Evolutionary conservation across 1,140 invertebrate genomes (phyloP).

Genomic region (Trissolcus basalis): DNA sequence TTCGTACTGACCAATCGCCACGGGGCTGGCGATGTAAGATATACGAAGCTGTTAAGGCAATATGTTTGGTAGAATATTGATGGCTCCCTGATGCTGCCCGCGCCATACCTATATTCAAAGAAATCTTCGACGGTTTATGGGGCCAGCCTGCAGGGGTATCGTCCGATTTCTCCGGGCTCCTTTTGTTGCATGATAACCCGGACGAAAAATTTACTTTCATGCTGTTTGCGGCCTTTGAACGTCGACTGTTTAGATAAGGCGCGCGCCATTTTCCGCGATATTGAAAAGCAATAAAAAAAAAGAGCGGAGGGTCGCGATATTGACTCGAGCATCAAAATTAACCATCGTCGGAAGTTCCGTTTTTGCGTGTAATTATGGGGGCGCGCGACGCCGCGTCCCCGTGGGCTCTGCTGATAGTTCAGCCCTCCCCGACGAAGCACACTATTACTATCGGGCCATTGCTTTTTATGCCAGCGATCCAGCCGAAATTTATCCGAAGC

Average conservation of each 20-base stretch:
- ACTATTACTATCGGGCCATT: conserved; percentile 69
- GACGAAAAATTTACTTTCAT: conserved; percentile 40
- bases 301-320: conserved; percentile 4
- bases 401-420: conserved; percentile 52
- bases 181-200: conserved; percentile 52
- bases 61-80: conserved; percentile 70
- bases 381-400: conserved; percentile 34
- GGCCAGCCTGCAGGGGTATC: conserved; percentile 40
- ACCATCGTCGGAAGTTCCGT: conserved; percentile 8
- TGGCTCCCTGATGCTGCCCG: conserved; percentile 63
- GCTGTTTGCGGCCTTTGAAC: conserved; percentile 28
- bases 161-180: conserved; percentile 46
- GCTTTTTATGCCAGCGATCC: conserved; percentile 68
- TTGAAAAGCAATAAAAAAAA: conserved; percentile 44
- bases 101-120: conserved; percentile 59
- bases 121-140: conserved; percentile 47
- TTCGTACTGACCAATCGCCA: conserved; percentile 52
- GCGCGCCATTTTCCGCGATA: conserved; percentile 23
- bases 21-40: conserved; percentile 52
- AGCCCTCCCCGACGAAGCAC: conserved; percentile 32
- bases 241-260: conserved; percentile 46
- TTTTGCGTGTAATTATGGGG: conserved; percentile 48
- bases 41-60: conserved; percentile 61
- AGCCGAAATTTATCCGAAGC: conserved; percentile 64
- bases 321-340: conserved; percentile 16